phyloP scores from a whole-genome alignment of 2,113 vertebrate species.

The Pangasianodon hypophthalmus region DNA sequence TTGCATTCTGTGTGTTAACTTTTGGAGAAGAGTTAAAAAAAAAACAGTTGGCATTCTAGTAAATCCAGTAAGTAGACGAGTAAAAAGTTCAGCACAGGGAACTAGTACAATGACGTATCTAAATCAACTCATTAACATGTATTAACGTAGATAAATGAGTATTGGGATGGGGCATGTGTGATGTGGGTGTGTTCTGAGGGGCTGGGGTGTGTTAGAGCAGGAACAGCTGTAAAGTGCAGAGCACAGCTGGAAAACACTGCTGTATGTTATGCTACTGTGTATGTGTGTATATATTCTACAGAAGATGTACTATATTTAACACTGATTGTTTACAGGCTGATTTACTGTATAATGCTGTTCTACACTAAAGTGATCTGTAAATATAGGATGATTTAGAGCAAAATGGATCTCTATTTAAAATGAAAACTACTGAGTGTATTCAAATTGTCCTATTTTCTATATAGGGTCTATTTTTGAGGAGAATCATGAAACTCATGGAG shows the following conservation, averaged over 20 bases:
- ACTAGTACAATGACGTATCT: not conserved
- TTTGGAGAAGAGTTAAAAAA: not conserved
- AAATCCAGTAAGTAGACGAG: not conserved
- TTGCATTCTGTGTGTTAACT: not conserved
- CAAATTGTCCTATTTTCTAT: conserved; percentile 66
- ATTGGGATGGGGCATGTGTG: not conserved
- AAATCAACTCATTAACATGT: not conserved
- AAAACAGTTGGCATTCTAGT: not conserved
- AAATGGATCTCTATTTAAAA: conserved; percentile 64
- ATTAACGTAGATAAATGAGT: not conserved
- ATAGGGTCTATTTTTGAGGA: conserved; percentile 69
- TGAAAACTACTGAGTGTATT: conserved; percentile 64
- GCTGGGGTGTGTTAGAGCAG: not conserved
- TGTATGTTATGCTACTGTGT: not conserved
- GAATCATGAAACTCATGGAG: conserved; percentile 21
- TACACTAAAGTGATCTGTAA: conserved; percentile 58
- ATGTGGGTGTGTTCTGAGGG: not conserved
- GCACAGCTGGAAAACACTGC: not conserved
- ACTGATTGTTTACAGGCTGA: conserved; percentile 45
- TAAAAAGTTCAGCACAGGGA: not conserved
- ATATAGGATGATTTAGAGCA: conserved; percentile 57
- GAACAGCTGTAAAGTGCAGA: not conserved
- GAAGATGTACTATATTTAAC: conserved; percentile 25
- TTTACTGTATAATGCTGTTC: conserved; percentile 12
- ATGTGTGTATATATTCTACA: conserved; percentile 24